These are phyloP conservation scores for Harpalus rufipes DNA, from an alignment of 2,888 invertebrate genomes.

Conservation along the genomic window DNA sequence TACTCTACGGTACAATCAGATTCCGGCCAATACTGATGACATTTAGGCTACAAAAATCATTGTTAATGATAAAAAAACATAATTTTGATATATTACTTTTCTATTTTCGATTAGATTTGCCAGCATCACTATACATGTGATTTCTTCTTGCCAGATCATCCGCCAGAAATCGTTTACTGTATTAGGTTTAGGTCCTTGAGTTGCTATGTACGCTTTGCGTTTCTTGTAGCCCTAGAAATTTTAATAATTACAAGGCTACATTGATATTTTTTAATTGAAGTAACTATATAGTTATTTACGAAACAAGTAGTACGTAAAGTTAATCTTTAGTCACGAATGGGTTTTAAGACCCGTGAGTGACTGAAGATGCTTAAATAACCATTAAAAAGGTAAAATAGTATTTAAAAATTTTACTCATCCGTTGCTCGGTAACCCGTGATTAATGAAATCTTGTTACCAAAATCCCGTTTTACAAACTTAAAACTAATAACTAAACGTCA, in stretches of 20 bases:
- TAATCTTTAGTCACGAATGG: too few relatives aligned
- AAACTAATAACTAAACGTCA: too few relatives aligned
- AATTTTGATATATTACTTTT: conserved; percentile 73
- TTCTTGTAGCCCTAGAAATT: conserved; percentile 68
- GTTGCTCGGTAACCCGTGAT: too few relatives aligned
- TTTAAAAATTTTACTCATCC: too few relatives aligned
- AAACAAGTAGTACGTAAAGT: too few relatives aligned
- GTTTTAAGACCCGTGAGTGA: too few relatives aligned
- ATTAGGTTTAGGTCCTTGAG: conserved; percentile 75
- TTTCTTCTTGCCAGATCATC: conserved; percentile 77
- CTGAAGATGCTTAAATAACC: too few relatives aligned
- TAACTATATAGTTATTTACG: too few relatives aligned
- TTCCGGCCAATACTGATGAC: conserved; percentile 79
- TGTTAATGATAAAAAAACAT: conserved; percentile 71
- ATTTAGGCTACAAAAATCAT: conserved; percentile 75
- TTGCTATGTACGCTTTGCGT: conserved; percentile 73
- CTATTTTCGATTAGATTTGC: conserved; percentile 75
- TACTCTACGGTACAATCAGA: conserved; percentile 75
- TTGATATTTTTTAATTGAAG: too few relatives aligned
- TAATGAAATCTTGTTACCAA: too few relatives aligned
- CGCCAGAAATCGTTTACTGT: conserved; percentile 77
- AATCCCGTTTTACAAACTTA: too few relatives aligned
- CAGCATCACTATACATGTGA: conserved; percentile 76
- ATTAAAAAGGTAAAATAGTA: too few relatives aligned
- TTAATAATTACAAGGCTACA: not conserved